These are phyloP conservation scores for Mythimna ferrago DNA, from an alignment of 2,888 invertebrate genomes.

Conservation along the genomic window DNA sequence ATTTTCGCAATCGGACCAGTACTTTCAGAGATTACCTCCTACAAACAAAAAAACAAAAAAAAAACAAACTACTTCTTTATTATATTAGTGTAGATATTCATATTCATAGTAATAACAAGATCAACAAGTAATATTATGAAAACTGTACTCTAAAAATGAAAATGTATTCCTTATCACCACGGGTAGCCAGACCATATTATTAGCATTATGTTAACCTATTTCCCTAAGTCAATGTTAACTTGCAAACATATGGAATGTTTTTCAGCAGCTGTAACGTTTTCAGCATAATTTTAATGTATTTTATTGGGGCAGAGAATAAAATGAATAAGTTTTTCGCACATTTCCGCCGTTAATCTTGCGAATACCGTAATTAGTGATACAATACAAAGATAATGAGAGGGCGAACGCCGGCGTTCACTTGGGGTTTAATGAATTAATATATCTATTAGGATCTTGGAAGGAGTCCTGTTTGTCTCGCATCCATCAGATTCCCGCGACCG, in stretches of 20 bases:
- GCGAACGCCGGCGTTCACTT: too few species aligned
- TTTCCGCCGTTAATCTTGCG: neutral
- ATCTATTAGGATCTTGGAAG: neutral
- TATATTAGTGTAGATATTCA: too few species aligned
- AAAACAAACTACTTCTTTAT: too few species aligned
- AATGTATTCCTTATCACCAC: conserved; percentile 26
- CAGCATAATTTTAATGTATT: neutral
- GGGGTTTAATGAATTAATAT: too few species aligned
- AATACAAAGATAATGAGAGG: too few species aligned
- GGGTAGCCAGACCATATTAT: conserved; percentile 20
- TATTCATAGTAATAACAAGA: conserved; percentile 11
- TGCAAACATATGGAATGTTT: conserved; percentile 6
- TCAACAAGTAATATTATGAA: neutral
- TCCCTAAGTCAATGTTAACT: conserved; percentile 49
- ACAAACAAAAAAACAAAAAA: too few species aligned
- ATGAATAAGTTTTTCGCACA: conserved; percentile 9
- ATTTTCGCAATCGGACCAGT: too few species aligned
- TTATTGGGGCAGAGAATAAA: conserved; percentile 11
- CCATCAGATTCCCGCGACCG: too few species aligned
- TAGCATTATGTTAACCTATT: conserved; percentile 41
- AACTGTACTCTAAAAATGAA: neutral
- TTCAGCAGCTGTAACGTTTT: conserved; percentile 20
- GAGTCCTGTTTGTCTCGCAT: neutral
- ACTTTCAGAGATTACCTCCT: too few species aligned
- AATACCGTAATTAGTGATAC: too few species aligned